Evolutionary conservation across 2,888 invertebrate species (phyloP), one percentile per base, ranked within the genome.

Genomic region (Lithophane ornitopus): DNA sequence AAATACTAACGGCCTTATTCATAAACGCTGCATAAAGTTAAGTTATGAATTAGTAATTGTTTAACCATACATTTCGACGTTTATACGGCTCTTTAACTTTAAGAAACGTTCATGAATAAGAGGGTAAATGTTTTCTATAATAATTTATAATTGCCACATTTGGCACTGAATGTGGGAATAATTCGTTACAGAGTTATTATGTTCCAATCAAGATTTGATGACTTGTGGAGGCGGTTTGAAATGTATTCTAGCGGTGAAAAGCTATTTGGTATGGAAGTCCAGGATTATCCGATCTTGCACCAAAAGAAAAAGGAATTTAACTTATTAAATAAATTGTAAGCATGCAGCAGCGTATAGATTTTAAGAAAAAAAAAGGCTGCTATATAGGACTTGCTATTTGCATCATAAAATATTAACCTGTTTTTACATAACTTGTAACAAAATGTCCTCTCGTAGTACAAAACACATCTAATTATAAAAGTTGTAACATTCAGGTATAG

Each of bases 211-310:
- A 97, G 98, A 83, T 98, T 99, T 90, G 98, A 99, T 91, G 98
- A 98, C 65, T 94, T 99, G 22, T 98, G 98, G 98, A 97, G 98
- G 66, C 97, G 98, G 89, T 98, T 97, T 89, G 98, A 98, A 93
- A 98, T 98, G 95, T 98, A 98, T 92, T 97, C 98, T 58, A 98
- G 97, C 87, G 99, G 98, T 41, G 99, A 99, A 94, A 97, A 97
- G 85, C 93, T 99, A 67, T 99, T 99, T 91, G 99, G 99, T 0
- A 97, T 99, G 91, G 98, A 98, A 85, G 97, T 98, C 8, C 98
- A 98, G n/a, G 98, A 98, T 76, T 99, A 99, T 94, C 99, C 99
- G 0, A 97, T 98, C 76, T 93, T 99, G 68, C 97, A 98, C 80
- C 97, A 98, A 88, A 97, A 98, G 85, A 98, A 98, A 92, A 98